A percentile compares a stretch with the other conserved stretches of the same genome.
phyloP scores from a whole-genome alignment of 1,140 invertebrate genomes.

The Heliconius eleuchia region DNA sequence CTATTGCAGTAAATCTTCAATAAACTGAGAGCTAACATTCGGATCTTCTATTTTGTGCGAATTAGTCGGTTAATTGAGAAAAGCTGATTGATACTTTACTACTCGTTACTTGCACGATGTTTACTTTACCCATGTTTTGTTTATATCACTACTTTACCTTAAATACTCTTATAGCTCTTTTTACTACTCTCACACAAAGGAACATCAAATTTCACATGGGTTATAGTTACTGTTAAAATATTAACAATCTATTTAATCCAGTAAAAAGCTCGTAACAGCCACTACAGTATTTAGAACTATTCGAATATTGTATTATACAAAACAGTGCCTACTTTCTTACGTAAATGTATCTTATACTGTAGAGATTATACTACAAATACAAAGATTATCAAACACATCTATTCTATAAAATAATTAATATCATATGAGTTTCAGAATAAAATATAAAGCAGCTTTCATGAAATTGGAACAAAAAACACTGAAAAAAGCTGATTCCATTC shows the following conservation, averaged over 20 bases:
- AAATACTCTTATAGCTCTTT: not conserved
- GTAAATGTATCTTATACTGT: not conserved
- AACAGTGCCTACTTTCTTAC: too few species aligned
- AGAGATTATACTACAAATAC: too few species aligned
- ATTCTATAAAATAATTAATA: conserved; percentile 10
- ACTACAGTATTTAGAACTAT: not conserved
- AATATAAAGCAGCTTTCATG: conserved; percentile 36
- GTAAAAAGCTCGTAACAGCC: not conserved
- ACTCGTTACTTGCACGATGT: not conserved
- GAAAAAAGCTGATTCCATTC: conserved; percentile 68
- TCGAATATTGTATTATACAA: not conserved
- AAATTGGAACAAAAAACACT: conserved; percentile 63
- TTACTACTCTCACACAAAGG: too few species aligned
- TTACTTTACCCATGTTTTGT: not conserved
- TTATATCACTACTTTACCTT: not conserved
- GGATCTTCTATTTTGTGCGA: not conserved
- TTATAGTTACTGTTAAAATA: not conserved
- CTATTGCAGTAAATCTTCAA: conserved; percentile 12
- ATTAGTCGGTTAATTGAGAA: conserved; percentile 4
- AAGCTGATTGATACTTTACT: not conserved
- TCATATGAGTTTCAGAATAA: conserved; percentile 21
- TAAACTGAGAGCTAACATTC: not conserved
- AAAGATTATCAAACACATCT: not conserved
- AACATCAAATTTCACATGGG: too few species aligned
- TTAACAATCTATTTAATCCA: not conserved